Evolutionary conservation across 2,113 vertebrate genomes (phyloP), one percentile per base, ranked within the genome.

Genomic region (Phalacrocorax aristotelis): DNA sequence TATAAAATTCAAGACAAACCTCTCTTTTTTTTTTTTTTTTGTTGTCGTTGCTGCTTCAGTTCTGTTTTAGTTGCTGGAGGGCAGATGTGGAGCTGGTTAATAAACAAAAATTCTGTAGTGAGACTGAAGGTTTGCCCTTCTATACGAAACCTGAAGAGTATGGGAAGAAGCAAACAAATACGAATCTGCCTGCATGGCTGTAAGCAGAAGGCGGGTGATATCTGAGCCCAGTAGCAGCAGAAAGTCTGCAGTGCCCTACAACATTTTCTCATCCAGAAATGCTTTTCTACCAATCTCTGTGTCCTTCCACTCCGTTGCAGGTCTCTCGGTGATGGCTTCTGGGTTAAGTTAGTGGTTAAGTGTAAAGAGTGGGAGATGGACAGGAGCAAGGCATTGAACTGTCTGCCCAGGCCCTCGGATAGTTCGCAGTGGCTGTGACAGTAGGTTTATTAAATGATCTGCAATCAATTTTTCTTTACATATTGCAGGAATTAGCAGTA

Each of bases 1-100:
- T 16, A 16, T 91, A 91, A 96, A 93, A 58, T 76, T 90, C 49
- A 77, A 77, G 79, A 80, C 92, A 94, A 93, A n/a, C 19, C 20
- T 1, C 27, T 72, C 49, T 0, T 19, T 49, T 36, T 70, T 69
- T 51, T 44, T 44, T 14, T 44, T 44, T 42, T 15, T 42, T 42
- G 42, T 42, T 65, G 22, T 19, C 13, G n/a, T 25, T 3, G 17
- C 58, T 93, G 74, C 46, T 62, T 89, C 26, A 7, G 22, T 48
- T 80, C 48, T 64, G 11, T 13, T 40, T 51, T n/a, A 76, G 71
- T 29, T 69, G 75, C 95, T 54, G 49, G n/a, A 74, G 71, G 74
- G 62, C 75, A 85, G 81, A 32, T 9, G 52, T 76, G 78, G 52
- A 65, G 26, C 5, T 25, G 61, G 34, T 40, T 32, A 34, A 68